Evolutionary conservation across 37 sponge, comb jelly and placozoan species (phyloP), one percentile per base, ranked within the genome.

Genomic region (Halichondria panicea): DNA sequence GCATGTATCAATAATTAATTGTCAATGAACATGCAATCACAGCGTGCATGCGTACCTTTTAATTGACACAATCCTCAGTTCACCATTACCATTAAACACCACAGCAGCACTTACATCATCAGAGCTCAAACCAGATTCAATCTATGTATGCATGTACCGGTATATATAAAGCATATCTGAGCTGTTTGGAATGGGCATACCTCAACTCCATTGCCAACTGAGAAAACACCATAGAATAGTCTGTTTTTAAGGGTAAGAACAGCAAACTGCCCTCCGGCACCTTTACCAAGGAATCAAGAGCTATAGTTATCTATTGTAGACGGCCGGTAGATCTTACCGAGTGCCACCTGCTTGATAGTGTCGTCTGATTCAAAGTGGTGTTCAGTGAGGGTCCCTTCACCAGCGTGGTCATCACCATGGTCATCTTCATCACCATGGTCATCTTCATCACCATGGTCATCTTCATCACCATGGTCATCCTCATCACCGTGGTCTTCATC

Each of bases 141-240:
- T 72, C 73, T 71, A 7, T 9, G 66, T 40, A 64, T n/a, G 40
- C 12, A 6, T 12, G 22, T n/a, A 8, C 40, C 15, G 11, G 24
- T 52, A 27, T 35, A 52, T 7, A 30, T 46, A 3, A 15, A 70
- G 34, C 27, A 11, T 24, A 22, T 44, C 11, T 6, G 9, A 4
- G n/a, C 3, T 52, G 4, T 2, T 19, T 19, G 27, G 7, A 22
- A 52, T 8, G 54, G 12, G 31, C 22, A 2, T 54, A 78, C 79
- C 68, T 78, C 66, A 24, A 78, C 7, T 67, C 56, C 57, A 38
- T 36, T 42, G 12, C 79, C 79, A 66, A 21, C 27, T 11, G 40
- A 12, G 15, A 48, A 6, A 5, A 39, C 45, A 12, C 79, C 79
- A 78, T 78, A 78, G 68, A 66, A 66, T 9, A 78, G 56, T 34